Evolutionary conservation across 1,140 invertebrate species (phyloP).

Genomic region (Aporrectodea caliginosa): DNA sequence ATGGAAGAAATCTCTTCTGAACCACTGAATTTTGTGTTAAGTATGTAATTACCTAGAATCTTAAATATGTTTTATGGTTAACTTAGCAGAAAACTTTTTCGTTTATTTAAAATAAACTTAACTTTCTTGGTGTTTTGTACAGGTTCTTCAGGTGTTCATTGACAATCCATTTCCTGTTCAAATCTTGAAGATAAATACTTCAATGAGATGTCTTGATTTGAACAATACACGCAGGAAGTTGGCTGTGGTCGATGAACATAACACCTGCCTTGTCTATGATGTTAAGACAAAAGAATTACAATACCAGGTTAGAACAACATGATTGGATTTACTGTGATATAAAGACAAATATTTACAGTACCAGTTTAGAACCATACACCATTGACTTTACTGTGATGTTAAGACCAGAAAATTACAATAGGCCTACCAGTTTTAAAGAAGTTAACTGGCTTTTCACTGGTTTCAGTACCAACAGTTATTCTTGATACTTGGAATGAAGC

Average conservation of each 20-base stretch:
- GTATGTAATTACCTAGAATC: too few species aligned
- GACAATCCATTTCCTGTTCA: constrained; percentile 83
- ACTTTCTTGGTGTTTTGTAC: constrained; percentile 40
- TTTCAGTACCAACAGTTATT: too few species aligned
- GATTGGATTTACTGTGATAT: constrained; percentile 79
- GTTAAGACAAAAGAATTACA: constrained; percentile 68
- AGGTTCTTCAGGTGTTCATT: constrained; percentile 83
- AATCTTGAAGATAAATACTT: constrained; percentile 73
- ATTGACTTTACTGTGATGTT: background rate
- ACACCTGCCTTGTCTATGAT: constrained; percentile 77
- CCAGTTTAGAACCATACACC: constrained; percentile 60
- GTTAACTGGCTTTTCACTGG: too few species aligned
- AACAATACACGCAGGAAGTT: constrained; percentile 67
- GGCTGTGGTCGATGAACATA: constrained; percentile 89
- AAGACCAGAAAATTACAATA: too few species aligned
- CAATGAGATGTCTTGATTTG: constrained; percentile 77
- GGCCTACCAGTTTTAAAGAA: too few species aligned
- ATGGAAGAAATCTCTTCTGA: too few species aligned
- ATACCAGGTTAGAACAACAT: constrained; percentile 76
- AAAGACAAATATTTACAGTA: constrained; percentile 67
- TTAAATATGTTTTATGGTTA: too few species aligned
- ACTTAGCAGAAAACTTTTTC: too few species aligned
- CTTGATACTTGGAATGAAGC: too few species aligned
- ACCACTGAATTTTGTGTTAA: too few species aligned
- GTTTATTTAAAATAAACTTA: too few species aligned